Evolutionary conservation across 2,113 vertebrate genomes (phyloP), one percentile per base, ranked within the genome.

Genomic region (Hippocampus guttulatus): DNA sequence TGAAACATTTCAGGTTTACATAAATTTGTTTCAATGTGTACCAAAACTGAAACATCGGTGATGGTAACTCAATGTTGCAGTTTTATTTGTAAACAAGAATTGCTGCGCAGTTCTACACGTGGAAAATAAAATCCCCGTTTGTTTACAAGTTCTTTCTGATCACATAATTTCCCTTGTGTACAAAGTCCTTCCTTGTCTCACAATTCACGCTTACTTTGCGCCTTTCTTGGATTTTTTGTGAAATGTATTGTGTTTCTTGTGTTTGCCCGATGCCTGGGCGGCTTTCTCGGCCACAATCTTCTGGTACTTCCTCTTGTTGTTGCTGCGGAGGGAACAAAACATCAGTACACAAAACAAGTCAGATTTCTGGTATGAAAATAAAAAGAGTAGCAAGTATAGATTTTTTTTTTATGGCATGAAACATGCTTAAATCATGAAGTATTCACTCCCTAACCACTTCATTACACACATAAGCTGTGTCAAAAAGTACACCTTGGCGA

Each of bases 261-360:
- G 95, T 90, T 91, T 96, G 84, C 96, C 95, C 72, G 94, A 93
- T 78, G 91, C 91, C 62, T 91, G 90, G 67, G 94, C 94, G 81
- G 94, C 92, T 86, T 91, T 96, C 89, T 98, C 96, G 69, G 90
- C 74, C 86, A 97, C 90, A 83, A 98, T 96, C 76, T 95, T 91
- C 71, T 92, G 93, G 81, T 93, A 98, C 76, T 95, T 96, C 91
- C 90, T 96, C 92, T 98, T 96, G 88, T 98, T 98, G 64, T 93
- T 93, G 54, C 97, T 98, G 87, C 2, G 8, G 14, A 86, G 8
- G 8, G 3, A 76, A 89, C 73, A 88, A 2, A 51, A 49, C 3
- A 78, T 49, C 68, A 49, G 5, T 1, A 65, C 16, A 5, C 5
- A 11, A 3, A 23, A 8, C 23, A 14, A 45, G 21, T 16, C 8